Evolutionary conservation across 2,797 vertebrate genomes (phyloP), one percentile per base, ranked within the genome.

Genomic region (Phylloscopus collybita): DNA sequence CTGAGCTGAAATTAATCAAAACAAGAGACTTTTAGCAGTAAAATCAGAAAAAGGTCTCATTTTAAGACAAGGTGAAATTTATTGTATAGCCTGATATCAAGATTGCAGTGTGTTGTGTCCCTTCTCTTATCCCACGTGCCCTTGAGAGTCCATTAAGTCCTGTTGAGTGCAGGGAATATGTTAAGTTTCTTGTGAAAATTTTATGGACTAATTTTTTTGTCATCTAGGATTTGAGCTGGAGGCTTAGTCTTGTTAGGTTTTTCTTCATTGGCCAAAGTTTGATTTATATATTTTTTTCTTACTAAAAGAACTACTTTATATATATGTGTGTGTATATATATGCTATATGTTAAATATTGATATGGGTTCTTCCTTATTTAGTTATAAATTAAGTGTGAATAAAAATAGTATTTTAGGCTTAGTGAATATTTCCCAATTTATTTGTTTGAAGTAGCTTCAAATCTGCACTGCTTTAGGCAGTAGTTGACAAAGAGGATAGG

Each of bases 301-400:
- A 26, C 10, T 64, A 20, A 30, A 66, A 66, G 4, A 85, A 23
- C 10, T 60, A 29, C 8, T 53, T 54, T 45, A 44, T 45, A 19
- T 57, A 1, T 80, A 2, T 42, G 3, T 50, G 1, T 59, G 4
- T 34, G 1, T 16, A 1, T 65, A 3, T n/a, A 2, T 44, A 12
- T 38, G 16, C 13, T 30, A 6, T 29, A 44, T 19, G 3, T 50
- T 81, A 36, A 61, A 20, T 64, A 42, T 30, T 57, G 36, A 38
- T 79, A 45, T 4, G 45, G 13, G 5, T 45, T 80, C 42, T 85
- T 86, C 40, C 36, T 72, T 67, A 44, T 32, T 65, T 79, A 59
- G 59, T 44, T 84, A 16, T 23, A 84, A 83, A 45, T 72, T 4
- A 84, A 61, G 34, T 70, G 54, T 59, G 53, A 86, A 23, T 71